phyloP scores from a whole-genome alignment of 2,113 vertebrate genomes.

The Symphodus melops region DNA sequence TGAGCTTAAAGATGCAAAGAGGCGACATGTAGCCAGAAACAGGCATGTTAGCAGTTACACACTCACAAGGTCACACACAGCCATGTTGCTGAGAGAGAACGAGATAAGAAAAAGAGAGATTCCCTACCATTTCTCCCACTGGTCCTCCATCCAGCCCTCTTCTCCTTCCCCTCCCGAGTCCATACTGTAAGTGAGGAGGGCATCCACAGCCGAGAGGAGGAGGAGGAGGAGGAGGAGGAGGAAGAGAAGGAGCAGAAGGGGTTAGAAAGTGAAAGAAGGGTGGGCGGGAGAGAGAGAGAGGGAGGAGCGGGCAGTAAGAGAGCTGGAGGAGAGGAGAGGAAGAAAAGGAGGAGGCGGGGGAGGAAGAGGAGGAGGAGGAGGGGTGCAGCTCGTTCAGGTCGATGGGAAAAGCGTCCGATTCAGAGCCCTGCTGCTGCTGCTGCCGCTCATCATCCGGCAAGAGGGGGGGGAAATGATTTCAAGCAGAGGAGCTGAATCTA shows the following conservation, averaged over 20 bases:
- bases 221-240: slow-evolving; percentile 48
- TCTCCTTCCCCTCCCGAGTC: slow-evolving; percentile 91
- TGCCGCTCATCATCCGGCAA: slow-evolving; percentile 14
- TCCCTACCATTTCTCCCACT: slow-evolving; percentile 98
- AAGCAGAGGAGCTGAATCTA: slow-evolving; percentile 43
- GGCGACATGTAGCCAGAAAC: slow-evolving; percentile 8
- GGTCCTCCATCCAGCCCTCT: slow-evolving; percentile 98
- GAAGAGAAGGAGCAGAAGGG: slow-evolving; percentile 50
- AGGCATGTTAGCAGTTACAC: slow-evolving; percentile 43
- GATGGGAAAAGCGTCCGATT: slow-evolving; percentile 62
- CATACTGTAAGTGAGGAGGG: slow-evolving; percentile 89
- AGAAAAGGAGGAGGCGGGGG: slow-evolving; percentile 58
- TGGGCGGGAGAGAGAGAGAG: slow-evolving; percentile 23
- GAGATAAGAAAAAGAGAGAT: slow-evolving; percentile 16
- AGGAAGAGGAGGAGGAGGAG: slow-evolving; percentile 57
- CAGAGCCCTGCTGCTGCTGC: slow-evolving; percentile 35
- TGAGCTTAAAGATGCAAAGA: slow-evolving; percentile 37
- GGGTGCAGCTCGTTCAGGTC: slow-evolving; percentile 61
- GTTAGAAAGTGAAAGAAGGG: slow-evolving; percentile 53
- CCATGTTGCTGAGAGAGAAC: slow-evolving; percentile 36
- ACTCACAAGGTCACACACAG: slow-evolving; percentile 67
- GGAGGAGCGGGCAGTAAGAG: slow-evolving; percentile 61
- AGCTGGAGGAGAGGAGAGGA: slow-evolving; percentile 56
- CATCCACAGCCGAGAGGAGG: slow-evolving; percentile 80
- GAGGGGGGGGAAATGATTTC: slow-evolving; percentile 19